phyloP scores from a whole-genome alignment of 1,140 invertebrate genomes.

The Sminthurinus signatus region DNA sequence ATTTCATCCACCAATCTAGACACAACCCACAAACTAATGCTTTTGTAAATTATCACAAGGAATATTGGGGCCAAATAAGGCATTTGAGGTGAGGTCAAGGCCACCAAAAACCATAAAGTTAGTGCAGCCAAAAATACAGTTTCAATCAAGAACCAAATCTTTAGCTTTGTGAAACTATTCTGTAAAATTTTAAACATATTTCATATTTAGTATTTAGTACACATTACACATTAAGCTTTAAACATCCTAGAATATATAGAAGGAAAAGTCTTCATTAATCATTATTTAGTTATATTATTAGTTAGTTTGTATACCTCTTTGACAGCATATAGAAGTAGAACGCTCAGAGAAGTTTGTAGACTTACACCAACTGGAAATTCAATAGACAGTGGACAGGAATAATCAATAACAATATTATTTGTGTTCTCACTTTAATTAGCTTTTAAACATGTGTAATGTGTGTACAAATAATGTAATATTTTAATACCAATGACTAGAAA shows the following conservation, averaged over 20 bases:
- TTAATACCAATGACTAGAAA: neutral
- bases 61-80: neutral
- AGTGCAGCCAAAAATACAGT: slow-evolving; percentile 1
- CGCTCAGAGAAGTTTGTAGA: neutral
- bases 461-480: neutral
- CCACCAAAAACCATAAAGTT: neutral
- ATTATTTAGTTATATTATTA: neutral
- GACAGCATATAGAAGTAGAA: neutral
- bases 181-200: neutral
- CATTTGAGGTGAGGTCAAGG: neutral
- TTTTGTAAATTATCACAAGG: slow-evolving; percentile 1
- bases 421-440: neutral
- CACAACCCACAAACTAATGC: slow-evolving; percentile 6
- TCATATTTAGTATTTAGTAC: neutral
- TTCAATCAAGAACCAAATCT: slow-evolving; percentile 9
- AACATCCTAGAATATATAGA: neutral
- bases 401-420: neutral
- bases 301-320: neutral
- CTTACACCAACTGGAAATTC: neutral
- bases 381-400: neutral
- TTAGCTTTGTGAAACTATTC: slow-evolving; percentile 4
- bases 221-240: neutral
- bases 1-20: slow-evolving; percentile 7
- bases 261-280: neutral
- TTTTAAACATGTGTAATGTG: neutral